Evolutionary conservation across 2,797 vertebrate genomes (phyloP), one percentile per base, ranked within the genome.

Genomic region (Sebastolobus altivelis): DNA sequence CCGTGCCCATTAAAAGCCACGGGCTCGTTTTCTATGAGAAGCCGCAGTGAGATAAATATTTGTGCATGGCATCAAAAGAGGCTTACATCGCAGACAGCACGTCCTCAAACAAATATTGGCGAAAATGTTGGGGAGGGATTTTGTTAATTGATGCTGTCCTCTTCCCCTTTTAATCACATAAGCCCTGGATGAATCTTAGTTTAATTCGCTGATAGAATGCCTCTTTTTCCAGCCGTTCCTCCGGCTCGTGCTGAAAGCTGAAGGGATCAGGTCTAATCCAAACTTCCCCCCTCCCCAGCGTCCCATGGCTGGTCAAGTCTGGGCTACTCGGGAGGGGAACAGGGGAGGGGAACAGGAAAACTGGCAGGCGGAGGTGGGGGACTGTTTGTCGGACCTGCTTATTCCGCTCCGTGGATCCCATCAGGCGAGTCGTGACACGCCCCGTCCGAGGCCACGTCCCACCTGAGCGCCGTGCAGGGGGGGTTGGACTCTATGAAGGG

Each of bases 131-230:
- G 87, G 87, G 86, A 89, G 89, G 91, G 93, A 94, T 95, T 94
- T 94, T 93, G 93, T 94, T 95, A 93, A 93, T 94, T 95, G 93
- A 94, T 93, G 91, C 89, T 90, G 89, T 93, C 91, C 92, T 94
- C 90, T 92, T 94, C 92, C 90, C 93, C 89, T 94, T 94, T 92
- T 95, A 95, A 95, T 95, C 94, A 89, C 92, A 93, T 94, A 94
- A 95, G 89, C 94, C 92, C 88, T 83, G 90, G 90, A 91, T 92
- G 94, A 95, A 93, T 94, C 92, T 94, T 87, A 89, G 92, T 93
- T 95, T 94, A 94, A 95, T 95, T 94, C 89, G 88, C 89, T 92
- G 93, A 94, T 93, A 91, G 92, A 90, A 92, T 81, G 88, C 86
- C 87, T 93, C 75, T 87, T 92, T 92, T 88, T 88, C 85, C 60